Conservation (phyloP, 2,888 invertebrate species). For the Dusona sp. region DNA sequence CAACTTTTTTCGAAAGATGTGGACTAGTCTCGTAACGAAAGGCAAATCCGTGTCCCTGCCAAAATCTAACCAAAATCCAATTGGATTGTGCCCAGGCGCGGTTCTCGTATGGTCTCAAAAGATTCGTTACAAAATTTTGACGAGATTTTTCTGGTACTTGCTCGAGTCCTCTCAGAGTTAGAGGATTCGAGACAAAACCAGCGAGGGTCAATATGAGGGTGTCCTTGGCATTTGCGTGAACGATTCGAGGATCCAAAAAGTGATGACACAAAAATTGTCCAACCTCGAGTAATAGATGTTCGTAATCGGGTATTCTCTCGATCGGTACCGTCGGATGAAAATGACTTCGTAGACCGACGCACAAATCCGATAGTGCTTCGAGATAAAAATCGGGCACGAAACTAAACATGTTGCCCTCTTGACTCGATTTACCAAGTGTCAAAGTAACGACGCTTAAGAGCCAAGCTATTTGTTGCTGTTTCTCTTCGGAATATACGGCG, state of each 20-base stretch:
- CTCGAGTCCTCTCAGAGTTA: constrained; percentile 90
- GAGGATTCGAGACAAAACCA: constrained; percentile 90
- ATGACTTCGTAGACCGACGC: constrained; percentile 88
- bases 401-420: constrained; percentile 88
- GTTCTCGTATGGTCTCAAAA: constrained; percentile 92
- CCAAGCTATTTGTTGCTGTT: constrained; percentile 88
- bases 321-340: constrained; percentile 88
- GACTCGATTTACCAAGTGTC: constrained; percentile 87
- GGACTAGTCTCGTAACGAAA: constrained; percentile 88
- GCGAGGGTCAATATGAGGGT: constrained; percentile 91
- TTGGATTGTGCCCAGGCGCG: constrained; percentile 94
- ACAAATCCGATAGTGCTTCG: constrained; percentile 88
- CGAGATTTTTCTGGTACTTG: constrained; percentile 88
- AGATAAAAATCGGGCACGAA: constrained; percentile 92
- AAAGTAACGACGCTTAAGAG: constrained; percentile 87
- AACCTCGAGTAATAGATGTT: constrained; percentile 87
- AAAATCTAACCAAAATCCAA: constrained; percentile 93
- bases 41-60: constrained; percentile 94
- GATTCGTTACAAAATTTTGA: constrained; percentile 88
- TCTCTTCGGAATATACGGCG: constrained; percentile 88
- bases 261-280: constrained; percentile 91
- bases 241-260: constrained; percentile 91
- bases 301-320: constrained; percentile 86
- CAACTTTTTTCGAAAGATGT: constrained; percentile 84
- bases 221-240: constrained; percentile 91